phyloP scores from a whole-genome alignment of 1,140 invertebrate genomes.

The Drosophila bipectinata region DNA sequence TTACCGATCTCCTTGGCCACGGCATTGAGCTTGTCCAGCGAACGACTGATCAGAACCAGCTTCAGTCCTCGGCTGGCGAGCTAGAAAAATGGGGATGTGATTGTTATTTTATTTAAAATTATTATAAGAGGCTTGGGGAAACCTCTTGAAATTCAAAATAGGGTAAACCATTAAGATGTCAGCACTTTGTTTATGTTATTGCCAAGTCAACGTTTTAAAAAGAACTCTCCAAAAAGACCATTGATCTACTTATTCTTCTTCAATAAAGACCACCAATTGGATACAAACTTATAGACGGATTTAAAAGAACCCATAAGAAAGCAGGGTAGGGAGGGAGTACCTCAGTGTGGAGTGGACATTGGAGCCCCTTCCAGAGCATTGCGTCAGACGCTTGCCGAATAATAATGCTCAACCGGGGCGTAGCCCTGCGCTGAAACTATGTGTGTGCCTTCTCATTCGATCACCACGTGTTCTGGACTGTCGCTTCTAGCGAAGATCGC shows the following conservation, averaged over 20 bases:
- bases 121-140: too few relatives aligned
- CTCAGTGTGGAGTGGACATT: conserved; percentile 25
- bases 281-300: too few relatives aligned
- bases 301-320: not conserved
- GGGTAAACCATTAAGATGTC: too few relatives aligned
- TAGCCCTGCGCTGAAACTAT: conserved; percentile 8
- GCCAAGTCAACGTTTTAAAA: too few relatives aligned
- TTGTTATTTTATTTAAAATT: not conserved
- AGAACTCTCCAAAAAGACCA: too few relatives aligned
- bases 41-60: conserved; percentile 95
- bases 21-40: conserved; percentile 90
- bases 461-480: conserved; percentile 22
- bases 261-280: too few relatives aligned
- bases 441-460: conserved; percentile 1
- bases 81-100: conserved; percentile 80
- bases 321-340: not conserved
- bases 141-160: too few relatives aligned
- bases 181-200: too few relatives aligned
- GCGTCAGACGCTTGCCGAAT: conserved; percentile 14
- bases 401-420: conserved; percentile 18
- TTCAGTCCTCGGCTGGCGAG: conserved; percentile 93
- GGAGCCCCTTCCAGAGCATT: conserved; percentile 20
- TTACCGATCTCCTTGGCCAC: conserved; percentile 91
- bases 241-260: too few relatives aligned
- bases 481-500: not conserved